These are phyloP conservation scores for Ptychoptera albimana DNA, from an alignment of 2,888 invertebrate genomes.

Conservation along the genomic window DNA sequence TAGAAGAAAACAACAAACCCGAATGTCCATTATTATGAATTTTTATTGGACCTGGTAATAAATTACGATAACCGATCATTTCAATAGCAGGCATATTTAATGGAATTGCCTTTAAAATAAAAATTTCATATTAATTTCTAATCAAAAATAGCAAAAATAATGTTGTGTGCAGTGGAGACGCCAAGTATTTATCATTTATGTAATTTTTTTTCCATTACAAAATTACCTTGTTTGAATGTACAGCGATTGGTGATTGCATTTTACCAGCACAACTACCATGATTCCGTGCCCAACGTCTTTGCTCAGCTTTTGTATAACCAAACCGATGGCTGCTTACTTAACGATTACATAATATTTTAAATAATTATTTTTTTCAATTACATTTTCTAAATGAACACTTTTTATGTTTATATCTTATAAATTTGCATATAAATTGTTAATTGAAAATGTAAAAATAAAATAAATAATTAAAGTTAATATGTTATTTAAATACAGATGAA, in stretches of 20 bases:
- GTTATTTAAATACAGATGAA: too few species aligned
- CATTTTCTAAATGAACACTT: too few species aligned
- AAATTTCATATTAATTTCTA: neutral
- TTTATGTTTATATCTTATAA: too few species aligned
- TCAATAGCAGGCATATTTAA: constrained; percentile 55
- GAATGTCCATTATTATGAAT: constrained; percentile 57
- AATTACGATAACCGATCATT: constrained; percentile 54
- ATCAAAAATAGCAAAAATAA: too few species aligned
- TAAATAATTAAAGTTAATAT: too few species aligned
- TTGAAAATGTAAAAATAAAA: too few species aligned
- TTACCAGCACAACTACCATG: constrained; percentile 46
- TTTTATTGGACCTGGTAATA: constrained; percentile 43
- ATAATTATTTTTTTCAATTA: too few species aligned
- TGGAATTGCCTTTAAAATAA: constrained; percentile 35
- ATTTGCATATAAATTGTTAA: too few species aligned
- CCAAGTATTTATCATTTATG: neutral
- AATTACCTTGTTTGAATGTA: constrained; percentile 36
- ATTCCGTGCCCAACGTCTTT: constrained; percentile 44
- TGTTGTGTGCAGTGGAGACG: too few species aligned
- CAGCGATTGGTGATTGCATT: constrained; percentile 50
- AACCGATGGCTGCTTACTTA: constrained; percentile 26
- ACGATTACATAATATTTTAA: too few species aligned
- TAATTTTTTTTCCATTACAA: neutral
- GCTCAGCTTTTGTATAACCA: constrained; percentile 45
- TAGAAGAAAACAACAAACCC: constrained; percentile 23